A percentile compares a stretch with the other conserved stretches of the same genome.
Conservation (phyloP, 2,888 invertebrate species). For the Cynaeus angustus region DNA sequence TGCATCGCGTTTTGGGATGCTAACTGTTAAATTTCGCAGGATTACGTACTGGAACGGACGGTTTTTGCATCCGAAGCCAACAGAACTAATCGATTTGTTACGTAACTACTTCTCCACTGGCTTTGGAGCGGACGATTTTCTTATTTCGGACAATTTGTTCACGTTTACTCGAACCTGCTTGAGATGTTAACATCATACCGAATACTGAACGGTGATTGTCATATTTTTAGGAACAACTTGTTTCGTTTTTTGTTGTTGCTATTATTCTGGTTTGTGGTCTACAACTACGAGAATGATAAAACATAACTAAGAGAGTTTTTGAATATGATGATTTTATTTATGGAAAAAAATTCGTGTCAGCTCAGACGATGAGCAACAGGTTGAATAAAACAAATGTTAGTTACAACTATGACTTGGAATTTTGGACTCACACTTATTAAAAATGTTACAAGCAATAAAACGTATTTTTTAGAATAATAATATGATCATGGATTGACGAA, state of each 20-base stretch:
- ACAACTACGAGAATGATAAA: too few species aligned
- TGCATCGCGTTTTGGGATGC: conserved; percentile 39
- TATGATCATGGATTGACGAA: too few species aligned
- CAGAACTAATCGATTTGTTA: conserved; percentile 61
- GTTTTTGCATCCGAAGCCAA: conserved; percentile 57
- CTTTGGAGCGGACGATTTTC: conserved; percentile 48
- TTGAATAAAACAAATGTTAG: too few species aligned
- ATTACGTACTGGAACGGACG: conserved; percentile 37
- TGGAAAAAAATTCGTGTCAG: too few species aligned
- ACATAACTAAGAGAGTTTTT: too few species aligned
- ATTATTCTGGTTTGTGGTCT: background rate
- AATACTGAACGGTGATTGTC: conserved; percentile 16
- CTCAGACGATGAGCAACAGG: too few species aligned
- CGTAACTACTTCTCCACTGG: conserved; percentile 53
- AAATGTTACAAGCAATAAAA: too few species aligned
- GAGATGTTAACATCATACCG: conserved; percentile 38
- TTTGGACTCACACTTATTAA: too few species aligned
- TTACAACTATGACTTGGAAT: too few species aligned
- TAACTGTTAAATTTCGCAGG: conserved; percentile 45
- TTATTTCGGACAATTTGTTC: conserved; percentile 54
- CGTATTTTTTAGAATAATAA: too few species aligned
- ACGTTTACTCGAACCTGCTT: conserved; percentile 38
- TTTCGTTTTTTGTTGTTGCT: conserved; percentile 9
- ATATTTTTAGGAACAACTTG: conserved; percentile 19
- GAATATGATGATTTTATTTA: too few species aligned